These are phyloP conservation scores for Stratiomys singularior DNA, from an alignment of 2,888 invertebrate species.

Conservation along the genomic window DNA sequence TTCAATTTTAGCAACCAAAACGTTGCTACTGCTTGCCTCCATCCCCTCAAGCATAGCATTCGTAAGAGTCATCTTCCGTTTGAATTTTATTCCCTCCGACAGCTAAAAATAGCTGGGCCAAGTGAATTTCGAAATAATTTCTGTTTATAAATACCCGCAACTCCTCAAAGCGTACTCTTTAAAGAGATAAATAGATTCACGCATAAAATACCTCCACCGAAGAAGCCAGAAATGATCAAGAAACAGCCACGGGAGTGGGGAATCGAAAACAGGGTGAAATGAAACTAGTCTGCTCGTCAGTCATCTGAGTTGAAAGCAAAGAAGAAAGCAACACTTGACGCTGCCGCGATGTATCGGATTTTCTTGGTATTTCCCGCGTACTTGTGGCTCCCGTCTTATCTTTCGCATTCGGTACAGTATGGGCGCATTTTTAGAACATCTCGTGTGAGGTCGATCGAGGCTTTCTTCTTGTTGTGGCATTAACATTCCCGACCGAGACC, in stretches of 20 bases:
- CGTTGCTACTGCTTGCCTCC: not conserved
- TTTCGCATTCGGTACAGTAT: not conserved
- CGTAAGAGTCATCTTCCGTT: conserved; percentile 28
- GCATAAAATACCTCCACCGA: conserved; percentile 4
- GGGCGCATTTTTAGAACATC: conserved; percentile 24
- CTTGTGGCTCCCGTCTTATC: not conserved
- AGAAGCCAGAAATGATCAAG: not conserved
- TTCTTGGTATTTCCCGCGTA: not conserved
- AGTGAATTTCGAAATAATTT: conserved; percentile 38
- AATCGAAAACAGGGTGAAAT: not conserved
- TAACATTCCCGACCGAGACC: not conserved
- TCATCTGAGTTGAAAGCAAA: not conserved
- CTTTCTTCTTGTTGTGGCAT: conserved; percentile 2
- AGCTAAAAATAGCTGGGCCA: conserved; percentile 4
- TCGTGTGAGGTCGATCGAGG: conserved; percentile 33
- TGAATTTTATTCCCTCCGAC: not conserved
- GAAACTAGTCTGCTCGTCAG: too few species aligned
- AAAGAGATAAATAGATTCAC: conserved; percentile 18
- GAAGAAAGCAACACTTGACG: not conserved
- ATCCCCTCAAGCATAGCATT: conserved; percentile 16
- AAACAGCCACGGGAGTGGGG: too few species aligned
- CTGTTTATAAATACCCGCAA: conserved; percentile 38
- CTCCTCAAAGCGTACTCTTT: conserved; percentile 19
- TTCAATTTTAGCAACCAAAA: not conserved
- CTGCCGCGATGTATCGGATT: not conserved